Conservation (phyloP, 2,113 vertebrate genomes). For the Morone saxatilis region DNA sequence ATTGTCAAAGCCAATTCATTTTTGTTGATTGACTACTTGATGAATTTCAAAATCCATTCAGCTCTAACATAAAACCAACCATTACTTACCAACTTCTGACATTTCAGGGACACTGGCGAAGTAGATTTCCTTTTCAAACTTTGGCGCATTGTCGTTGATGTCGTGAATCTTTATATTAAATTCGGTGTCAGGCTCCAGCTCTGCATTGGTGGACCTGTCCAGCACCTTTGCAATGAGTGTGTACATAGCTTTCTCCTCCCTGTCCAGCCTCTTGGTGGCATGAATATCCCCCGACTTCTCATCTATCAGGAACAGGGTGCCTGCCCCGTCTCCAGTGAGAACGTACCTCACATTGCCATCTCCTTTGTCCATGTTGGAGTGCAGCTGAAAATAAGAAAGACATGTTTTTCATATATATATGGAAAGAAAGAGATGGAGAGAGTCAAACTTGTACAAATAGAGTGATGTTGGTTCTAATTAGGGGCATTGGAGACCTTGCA, state of each 20-base stretch:
- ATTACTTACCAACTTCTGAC: slow-evolving; percentile 94
- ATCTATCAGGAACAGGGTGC: slow-evolving; percentile 94
- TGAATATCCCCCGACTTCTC: slow-evolving; percentile 99
- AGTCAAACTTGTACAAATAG: slow-evolving; percentile 7
- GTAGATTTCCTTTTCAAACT: slow-evolving; percentile 92
- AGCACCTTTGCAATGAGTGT: slow-evolving; percentile 94
- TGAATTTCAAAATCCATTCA: background rate
- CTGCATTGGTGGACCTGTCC: slow-evolving; percentile 90
- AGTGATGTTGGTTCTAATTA: background rate
- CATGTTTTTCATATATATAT: background rate
- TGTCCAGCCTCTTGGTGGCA: slow-evolving; percentile 95
- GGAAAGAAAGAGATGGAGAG: no score
- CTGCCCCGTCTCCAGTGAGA: slow-evolving; percentile 95
- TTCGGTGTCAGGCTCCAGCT: slow-evolving; percentile 96
- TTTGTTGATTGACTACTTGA: background rate
- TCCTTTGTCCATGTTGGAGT: slow-evolving; percentile 97
- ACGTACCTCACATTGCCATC: slow-evolving; percentile 96
- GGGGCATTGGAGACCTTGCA: background rate
- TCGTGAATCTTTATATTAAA: slow-evolving; percentile 99
- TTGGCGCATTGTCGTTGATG: slow-evolving; percentile 98
- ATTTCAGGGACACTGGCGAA: slow-evolving; percentile 95
- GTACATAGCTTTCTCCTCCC: slow-evolving; percentile 95
- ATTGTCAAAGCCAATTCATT: background rate
- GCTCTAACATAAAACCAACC: background rate
- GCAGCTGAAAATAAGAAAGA: slow-evolving; percentile 84